Conservation (phyloP, 2,888 invertebrate species). For the Tetramorium bicarinatum region DNA sequence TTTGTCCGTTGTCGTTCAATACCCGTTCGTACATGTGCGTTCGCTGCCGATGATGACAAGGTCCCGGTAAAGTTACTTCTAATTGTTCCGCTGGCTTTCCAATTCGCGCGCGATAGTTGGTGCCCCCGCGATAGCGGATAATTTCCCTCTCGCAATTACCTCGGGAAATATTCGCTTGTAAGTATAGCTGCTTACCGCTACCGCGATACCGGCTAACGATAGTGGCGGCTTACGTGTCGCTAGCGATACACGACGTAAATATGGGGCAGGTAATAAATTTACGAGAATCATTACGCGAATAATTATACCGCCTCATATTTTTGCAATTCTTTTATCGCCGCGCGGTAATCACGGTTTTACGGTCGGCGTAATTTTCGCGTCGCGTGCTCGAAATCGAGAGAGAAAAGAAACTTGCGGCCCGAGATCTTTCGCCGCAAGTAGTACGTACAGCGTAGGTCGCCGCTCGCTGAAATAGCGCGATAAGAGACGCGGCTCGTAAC, state of each 20-base stretch:
- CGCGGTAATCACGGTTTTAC: slow-evolving; percentile 29
- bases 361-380: slow-evolving; percentile 26
- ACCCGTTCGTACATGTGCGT: not conserved
- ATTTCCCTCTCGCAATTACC: slow-evolving; percentile 46
- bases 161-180: slow-evolving; percentile 46
- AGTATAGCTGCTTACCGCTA: slow-evolving; percentile 45
- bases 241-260: slow-evolving; percentile 42
- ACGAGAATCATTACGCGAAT: slow-evolving; percentile 50
- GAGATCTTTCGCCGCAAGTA: not conserved
- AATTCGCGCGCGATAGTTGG: slow-evolving; percentile 16
- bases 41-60: slow-evolving; percentile 23
- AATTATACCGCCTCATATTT: slow-evolving; percentile 50
- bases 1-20: slow-evolving; percentile 2
- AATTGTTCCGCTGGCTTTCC: slow-evolving; percentile 25
- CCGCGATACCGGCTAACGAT: slow-evolving; percentile 43
- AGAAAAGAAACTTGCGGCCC: not conserved
- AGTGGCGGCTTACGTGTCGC: slow-evolving; percentile 44
- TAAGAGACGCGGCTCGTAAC: not conserved
- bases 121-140: not conserved
- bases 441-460: not conserved
- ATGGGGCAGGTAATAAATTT: slow-evolving; percentile 38
- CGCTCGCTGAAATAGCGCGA: slow-evolving; percentile 1
- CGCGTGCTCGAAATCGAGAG: slow-evolving; percentile 26
- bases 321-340: slow-evolving; percentile 40
- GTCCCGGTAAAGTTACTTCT: slow-evolving; percentile 23